Evolutionary conservation across 1,140 invertebrate species (phyloP).

Genomic region (Drosophila malerkotliana): DNA sequence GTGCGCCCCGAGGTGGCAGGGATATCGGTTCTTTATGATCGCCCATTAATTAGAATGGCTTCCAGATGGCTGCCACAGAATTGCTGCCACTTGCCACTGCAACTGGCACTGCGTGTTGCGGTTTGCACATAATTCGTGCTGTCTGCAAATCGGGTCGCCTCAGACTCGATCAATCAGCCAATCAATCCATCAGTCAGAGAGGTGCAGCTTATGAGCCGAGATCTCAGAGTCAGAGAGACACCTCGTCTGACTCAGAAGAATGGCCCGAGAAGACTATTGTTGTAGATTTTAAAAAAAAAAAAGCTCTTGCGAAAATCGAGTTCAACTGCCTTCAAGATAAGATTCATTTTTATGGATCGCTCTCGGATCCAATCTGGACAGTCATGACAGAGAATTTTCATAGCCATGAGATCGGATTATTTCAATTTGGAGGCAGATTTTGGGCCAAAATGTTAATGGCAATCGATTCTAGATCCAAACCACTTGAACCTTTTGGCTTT

Average conservation of each 20-base stretch:
- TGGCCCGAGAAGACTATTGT: no score
- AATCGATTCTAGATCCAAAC: background rate
- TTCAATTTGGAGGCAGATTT: background rate
- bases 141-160: conserved; percentile 53
- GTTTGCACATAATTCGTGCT: conserved; percentile 59
- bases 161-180: conserved; percentile 50
- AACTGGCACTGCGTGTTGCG: conserved; percentile 24
- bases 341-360: background rate
- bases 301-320: background rate
- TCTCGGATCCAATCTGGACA: background rate
- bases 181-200: conserved; percentile 20
- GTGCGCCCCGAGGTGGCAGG: conserved; percentile 6
- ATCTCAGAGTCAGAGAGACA: background rate
- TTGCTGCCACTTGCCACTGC: background rate
- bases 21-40: conserved; percentile 33
- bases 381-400: no score
- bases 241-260: background rate
- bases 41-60: conserved; percentile 35
- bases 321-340: background rate
- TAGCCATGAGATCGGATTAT: no score
- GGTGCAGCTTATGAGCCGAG: conserved; percentile 34
- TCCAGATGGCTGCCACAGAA: conserved; percentile 5
- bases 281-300: background rate
- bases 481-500: conserved; percentile 50
- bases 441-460: conserved; percentile 16